Evolutionary conservation across 1,140 invertebrate genomes (phyloP).

Genomic region (Drosophila serrata): DNA sequence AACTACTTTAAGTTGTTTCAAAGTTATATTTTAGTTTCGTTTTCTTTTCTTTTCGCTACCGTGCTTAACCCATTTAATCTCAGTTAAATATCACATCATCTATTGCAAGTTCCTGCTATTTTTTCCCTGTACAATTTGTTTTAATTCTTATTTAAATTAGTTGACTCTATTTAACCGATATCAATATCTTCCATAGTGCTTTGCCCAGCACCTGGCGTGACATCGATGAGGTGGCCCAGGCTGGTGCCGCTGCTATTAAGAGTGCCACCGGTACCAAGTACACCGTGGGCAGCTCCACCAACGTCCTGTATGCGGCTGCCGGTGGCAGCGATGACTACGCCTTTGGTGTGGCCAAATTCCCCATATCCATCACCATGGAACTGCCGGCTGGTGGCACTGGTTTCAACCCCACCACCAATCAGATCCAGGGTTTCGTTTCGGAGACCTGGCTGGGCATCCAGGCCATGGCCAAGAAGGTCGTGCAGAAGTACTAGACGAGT

Average conservation of each 20-base stretch:
- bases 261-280: constrained; percentile 86
- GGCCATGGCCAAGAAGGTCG: constrained; percentile 77
- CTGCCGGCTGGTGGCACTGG: constrained; percentile 88
- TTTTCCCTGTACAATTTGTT: not conserved
- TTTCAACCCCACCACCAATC: constrained; percentile 88
- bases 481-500: constrained; percentile 64
- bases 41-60: too few relatives aligned
- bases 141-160: too few relatives aligned
- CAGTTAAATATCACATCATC: too few relatives aligned
- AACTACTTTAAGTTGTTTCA: not conserved
- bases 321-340: constrained; percentile 90
- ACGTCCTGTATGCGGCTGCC: constrained; percentile 86
- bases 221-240: constrained; percentile 84
- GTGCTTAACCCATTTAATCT: not conserved
- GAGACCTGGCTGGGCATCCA: constrained; percentile 92
- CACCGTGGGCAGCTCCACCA: constrained; percentile 88
- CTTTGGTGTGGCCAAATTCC: constrained; percentile 87
- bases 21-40: not conserved
- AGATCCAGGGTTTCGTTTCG: constrained; percentile 87
- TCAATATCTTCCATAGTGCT: constrained; percentile 13
- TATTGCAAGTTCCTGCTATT: not conserved
- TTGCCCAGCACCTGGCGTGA: constrained; percentile 77
- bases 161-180: not conserved
- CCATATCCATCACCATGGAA: constrained; percentile 90
- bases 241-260: constrained; percentile 85